Conservation (phyloP, 1,140 invertebrate genomes). For the Battus philenor region DNA sequence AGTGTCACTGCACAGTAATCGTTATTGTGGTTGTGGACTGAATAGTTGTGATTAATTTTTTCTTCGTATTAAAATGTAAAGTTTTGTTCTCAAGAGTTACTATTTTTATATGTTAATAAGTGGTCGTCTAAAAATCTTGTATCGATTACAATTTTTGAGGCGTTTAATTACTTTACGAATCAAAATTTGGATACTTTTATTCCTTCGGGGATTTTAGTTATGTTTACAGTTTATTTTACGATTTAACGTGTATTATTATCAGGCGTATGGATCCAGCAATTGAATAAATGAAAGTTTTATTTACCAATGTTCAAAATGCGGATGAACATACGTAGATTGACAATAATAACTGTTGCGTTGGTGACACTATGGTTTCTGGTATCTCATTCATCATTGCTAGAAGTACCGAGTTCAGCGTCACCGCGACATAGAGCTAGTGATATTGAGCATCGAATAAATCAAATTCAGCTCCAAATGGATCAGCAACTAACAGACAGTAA, state of each 20-base stretch:
- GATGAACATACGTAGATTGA: constrained; percentile 43
- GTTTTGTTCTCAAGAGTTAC: too few species aligned
- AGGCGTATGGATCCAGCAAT: background rate
- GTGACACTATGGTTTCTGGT: constrained; percentile 42
- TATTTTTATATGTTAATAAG: too few species aligned
- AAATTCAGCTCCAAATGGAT: constrained; percentile 43
- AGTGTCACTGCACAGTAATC: too few species aligned
- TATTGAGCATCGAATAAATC: constrained; percentile 42
- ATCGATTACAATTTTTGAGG: too few species aligned
- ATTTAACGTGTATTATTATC: background rate
- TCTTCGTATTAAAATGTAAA: too few species aligned
- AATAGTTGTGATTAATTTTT: background rate
- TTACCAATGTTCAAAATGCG: constrained; percentile 45
- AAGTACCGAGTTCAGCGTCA: constrained; percentile 22
- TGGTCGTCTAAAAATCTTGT: too few species aligned
- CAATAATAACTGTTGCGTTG: constrained; percentile 24
- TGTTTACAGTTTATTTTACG: constrained; percentile 11
- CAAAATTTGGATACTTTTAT: background rate
- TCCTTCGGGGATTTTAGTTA: background rate
- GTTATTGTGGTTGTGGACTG: too few species aligned
- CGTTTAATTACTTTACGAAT: background rate
- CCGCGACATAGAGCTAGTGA: constrained; percentile 24
- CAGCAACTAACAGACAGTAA: constrained; percentile 48
- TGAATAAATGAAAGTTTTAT: constrained; percentile 1
- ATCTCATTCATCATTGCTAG: constrained; percentile 37